Evolutionary conservation across 64 coral and sea anemone species (phyloP).

Genomic region (Orbicella faveolata): DNA sequence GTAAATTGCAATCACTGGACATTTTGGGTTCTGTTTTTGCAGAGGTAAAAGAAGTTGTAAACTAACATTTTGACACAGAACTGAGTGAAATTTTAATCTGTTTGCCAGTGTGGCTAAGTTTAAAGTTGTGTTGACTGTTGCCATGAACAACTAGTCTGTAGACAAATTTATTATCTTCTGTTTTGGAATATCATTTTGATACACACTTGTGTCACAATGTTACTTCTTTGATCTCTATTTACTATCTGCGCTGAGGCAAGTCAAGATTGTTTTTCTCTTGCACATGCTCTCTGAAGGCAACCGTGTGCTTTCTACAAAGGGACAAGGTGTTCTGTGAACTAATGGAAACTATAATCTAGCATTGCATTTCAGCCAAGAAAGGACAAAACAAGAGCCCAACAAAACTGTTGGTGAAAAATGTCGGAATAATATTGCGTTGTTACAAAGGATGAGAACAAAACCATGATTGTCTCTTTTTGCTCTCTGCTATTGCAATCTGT

Average conservation of each 20-base stretch:
- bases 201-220: neutral
- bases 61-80: neutral
- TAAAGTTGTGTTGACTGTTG: no score
- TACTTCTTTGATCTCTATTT: conserved; percentile 1
- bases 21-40: conserved; percentile 2
- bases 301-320: conserved; percentile 22
- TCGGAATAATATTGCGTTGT: conserved; percentile 59
- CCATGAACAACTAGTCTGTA: neutral
- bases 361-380: conserved; percentile 52
- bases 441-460: conserved; percentile 99
- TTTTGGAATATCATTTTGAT: neutral
- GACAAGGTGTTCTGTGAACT: conserved; percentile 41
- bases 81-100: neutral
- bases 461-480: conserved; percentile 99
- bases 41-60: conserved; percentile 24
- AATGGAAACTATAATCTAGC: conserved; percentile 20
- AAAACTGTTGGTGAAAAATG: conserved; percentile 18
- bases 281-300: neutral
- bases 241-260: conserved; percentile 25
- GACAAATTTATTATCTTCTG: neutral
- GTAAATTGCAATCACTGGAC: conserved; percentile 3
- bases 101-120: neutral
- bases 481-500: conserved; percentile 86
- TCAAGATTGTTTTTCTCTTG: neutral
- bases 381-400: conserved; percentile 24